Percentiles rank a stretch among this genome's conserved stretches.
These are phyloP conservation scores for Dioctria linearis DNA, from an alignment of 2,888 invertebrate species.

Conservation along the genomic window DNA sequence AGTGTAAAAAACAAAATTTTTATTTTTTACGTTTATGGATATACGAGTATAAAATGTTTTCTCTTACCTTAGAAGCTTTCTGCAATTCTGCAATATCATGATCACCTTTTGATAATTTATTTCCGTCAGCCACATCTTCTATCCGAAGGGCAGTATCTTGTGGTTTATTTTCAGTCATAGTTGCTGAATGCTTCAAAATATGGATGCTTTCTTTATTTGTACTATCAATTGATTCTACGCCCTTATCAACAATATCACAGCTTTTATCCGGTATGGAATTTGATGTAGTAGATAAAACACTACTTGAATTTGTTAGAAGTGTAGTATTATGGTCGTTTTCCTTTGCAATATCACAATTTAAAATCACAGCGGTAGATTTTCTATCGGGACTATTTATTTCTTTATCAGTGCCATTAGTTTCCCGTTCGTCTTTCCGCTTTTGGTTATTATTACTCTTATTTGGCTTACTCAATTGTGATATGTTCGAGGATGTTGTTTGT, in stretches of 20 bases:
- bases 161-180: constrained; percentile 11
- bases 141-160: constrained; percentile 68
- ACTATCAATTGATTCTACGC: constrained; percentile 56
- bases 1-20: constrained; percentile 17
- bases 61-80: constrained; percentile 73
- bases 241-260: constrained; percentile 58
- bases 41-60: not conserved
- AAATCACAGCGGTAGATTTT: constrained; percentile 44
- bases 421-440: not conserved
- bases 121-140: constrained; percentile 67
- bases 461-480: constrained; percentile 33
- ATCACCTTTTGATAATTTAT: constrained; percentile 67
- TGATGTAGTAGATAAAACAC: constrained; percentile 16
- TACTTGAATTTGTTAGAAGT: constrained; percentile 33
- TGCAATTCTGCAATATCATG: constrained; percentile 76
- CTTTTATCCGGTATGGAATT: constrained; percentile 58
- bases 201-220: constrained; percentile 59
- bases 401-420: constrained; percentile 14
- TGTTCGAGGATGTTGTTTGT: constrained; percentile 1
- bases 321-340: constrained; percentile 30
- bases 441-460: constrained; percentile 26
- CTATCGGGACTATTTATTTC: not conserved
- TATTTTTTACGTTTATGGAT: not conserved
- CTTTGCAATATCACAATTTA: constrained; percentile 52
- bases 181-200: constrained; percentile 55